A percentile compares a stretch with the other conserved stretches of the same genome.
phyloP scores from a whole-genome alignment of 1,140 invertebrate genomes.

The Dreissena polymorpha region DNA sequence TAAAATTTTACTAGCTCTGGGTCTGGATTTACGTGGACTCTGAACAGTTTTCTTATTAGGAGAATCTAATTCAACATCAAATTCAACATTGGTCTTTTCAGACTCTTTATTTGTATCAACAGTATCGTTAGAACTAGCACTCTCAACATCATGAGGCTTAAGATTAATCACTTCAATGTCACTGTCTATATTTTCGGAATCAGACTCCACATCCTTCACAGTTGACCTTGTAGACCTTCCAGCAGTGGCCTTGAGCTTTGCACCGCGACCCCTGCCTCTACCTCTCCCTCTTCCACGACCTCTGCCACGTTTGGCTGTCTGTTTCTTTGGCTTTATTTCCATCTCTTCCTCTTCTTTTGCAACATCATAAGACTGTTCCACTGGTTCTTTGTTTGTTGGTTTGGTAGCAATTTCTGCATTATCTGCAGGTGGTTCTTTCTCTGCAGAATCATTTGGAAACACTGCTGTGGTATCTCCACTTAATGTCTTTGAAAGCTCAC shows the following conservation, averaged over 20 bases:
- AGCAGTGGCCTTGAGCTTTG: constrained; percentile 1
- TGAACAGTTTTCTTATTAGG: neutral
- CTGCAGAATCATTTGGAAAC: neutral
- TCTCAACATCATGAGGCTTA: constrained; percentile 16
- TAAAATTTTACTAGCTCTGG: too few species aligned
- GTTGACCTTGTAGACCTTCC: constrained; percentile 14
- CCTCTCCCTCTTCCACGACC: constrained; percentile 19
- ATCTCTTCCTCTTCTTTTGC: constrained; percentile 13
- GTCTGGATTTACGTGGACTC: neutral
- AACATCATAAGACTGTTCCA: neutral
- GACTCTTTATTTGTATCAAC: constrained; percentile 13
- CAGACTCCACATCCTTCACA: neutral
- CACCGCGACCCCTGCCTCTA: constrained; percentile 19
- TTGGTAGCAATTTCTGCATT: constrained; percentile 1
- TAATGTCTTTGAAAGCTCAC: too few species aligned
- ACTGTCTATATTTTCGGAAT: neutral
- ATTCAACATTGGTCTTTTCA: neutral
- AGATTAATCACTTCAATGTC: neutral
- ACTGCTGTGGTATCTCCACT: too few species aligned
- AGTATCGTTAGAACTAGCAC: constrained; percentile 10
- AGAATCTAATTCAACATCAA: neutral
- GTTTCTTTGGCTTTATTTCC: neutral
- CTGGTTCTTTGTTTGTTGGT: constrained; percentile 1
- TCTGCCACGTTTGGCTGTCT: constrained; percentile 13
- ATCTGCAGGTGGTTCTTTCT: neutral